Conservation (phyloP, 2,113 vertebrate species). For the Micronycteris hirsuta region DNA sequence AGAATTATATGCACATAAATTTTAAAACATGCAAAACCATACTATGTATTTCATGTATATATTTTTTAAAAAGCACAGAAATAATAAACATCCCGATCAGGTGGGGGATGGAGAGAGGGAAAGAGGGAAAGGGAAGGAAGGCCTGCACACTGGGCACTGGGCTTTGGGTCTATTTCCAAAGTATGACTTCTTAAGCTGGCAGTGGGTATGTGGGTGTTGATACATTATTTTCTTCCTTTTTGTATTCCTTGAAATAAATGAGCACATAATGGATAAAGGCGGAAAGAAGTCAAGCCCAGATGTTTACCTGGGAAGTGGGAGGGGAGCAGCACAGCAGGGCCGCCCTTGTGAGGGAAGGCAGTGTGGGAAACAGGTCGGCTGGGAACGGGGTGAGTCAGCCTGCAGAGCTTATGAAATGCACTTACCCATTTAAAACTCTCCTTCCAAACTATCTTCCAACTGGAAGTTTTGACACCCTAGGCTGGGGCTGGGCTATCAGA, state of each 20-base stretch:
- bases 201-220: not conserved
- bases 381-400: not conserved
- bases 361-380: rapidly evolving
- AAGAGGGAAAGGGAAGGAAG: not conserved
- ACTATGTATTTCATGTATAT: not conserved
- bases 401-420: not conserved
- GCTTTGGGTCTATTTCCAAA: not conserved
- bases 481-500: not conserved
- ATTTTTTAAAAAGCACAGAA: not conserved
- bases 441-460: not conserved
- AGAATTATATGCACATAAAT: not conserved
- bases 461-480: not conserved
- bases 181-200: not conserved
- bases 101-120: rapidly evolving
- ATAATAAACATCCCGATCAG: not conserved
- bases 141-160: no score
- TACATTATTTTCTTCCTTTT: not conserved
- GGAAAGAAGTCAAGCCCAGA: not conserved
- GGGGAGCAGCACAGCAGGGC: not conserved
- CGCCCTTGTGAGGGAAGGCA: not conserved
- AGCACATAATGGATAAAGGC: not conserved
- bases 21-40: slow-evolving; percentile 23
- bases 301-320: not conserved
- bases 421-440: not conserved
- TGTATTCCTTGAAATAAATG: not conserved